These are phyloP conservation scores for Octopus sinensis DNA, from an alignment of 1,140 invertebrate species.

Conservation along the genomic window DNA sequence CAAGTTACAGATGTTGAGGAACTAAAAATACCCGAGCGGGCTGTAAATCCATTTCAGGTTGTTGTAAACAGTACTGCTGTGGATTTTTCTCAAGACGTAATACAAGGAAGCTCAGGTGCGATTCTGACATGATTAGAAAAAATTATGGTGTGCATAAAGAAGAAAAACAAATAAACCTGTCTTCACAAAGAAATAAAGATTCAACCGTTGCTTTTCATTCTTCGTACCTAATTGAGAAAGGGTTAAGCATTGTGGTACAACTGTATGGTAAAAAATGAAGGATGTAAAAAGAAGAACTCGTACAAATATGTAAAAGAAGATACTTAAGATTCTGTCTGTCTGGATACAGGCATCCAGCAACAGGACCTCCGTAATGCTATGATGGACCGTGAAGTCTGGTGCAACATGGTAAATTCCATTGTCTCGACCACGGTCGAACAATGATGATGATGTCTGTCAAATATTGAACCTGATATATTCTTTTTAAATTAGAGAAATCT, in stretches of 20 bases:
- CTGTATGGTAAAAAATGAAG: not conserved
- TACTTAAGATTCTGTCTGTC: too few species aligned
- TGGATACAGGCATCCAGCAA: too few species aligned
- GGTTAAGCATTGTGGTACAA: not conserved
- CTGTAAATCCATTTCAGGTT: not conserved
- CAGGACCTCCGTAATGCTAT: too few species aligned
- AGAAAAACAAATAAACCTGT: not conserved
- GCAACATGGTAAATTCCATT: too few species aligned
- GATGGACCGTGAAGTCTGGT: too few species aligned
- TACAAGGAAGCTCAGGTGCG: not conserved
- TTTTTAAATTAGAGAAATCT: too few species aligned
- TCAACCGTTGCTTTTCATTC: not conserved
- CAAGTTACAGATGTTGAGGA: not conserved
- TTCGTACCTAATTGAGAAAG: not conserved
- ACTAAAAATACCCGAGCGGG: not conserved
- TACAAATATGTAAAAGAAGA: too few species aligned
- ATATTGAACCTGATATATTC: too few species aligned
- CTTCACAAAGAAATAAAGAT: not conserved
- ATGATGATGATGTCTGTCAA: too few species aligned
- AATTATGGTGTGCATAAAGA: not conserved
- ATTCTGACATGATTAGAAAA: not conserved
- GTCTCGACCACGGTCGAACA: too few species aligned
- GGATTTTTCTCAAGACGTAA: not conserved
- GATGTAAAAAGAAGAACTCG: not conserved
- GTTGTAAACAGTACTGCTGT: not conserved